A percentile compares a stretch with the other conserved stretches of the same genome.
These are phyloP conservation scores for Papilio demoleus DNA, from an alignment of 2,888 invertebrate genomes.

Conservation along the genomic window DNA sequence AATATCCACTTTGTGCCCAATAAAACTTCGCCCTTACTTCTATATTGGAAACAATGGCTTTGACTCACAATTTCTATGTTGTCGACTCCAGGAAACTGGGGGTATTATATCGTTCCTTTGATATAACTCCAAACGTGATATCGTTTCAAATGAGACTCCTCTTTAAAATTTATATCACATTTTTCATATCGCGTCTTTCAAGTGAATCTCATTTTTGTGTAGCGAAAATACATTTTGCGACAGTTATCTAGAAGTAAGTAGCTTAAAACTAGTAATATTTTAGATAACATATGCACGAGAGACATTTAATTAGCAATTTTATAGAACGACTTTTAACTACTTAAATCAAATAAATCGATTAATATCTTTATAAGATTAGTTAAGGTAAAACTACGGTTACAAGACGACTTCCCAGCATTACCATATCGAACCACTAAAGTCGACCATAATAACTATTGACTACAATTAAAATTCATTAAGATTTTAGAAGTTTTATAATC, in stretches of 20 bases:
- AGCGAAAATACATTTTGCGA: conserved; percentile 22
- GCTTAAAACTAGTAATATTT: not conserved
- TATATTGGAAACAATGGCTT: conserved; percentile 82
- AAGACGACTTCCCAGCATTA: not conserved
- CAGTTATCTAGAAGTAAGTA: not conserved
- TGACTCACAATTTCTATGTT: conserved; percentile 76
- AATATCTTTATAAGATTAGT: not conserved
- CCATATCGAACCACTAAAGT: conserved; percentile 5
- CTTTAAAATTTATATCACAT: conserved; percentile 38
- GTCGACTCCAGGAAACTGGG: conserved; percentile 61
- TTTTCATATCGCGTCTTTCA: conserved; percentile 22
- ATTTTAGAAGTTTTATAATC: not conserved
- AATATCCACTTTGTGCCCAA: conserved; percentile 81
- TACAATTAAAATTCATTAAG: conserved; percentile 14
- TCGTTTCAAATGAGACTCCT: conserved; percentile 65
- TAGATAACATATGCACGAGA: too few relatives aligned
- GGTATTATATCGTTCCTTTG: conserved; percentile 76
- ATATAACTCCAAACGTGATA: conserved; percentile 77
- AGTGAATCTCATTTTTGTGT: conserved; percentile 12
- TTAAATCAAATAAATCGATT: too few relatives aligned
- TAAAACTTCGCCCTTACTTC: conserved; percentile 73
- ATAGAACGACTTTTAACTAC: too few relatives aligned
- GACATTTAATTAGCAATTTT: too few relatives aligned
- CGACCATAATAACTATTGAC: not conserved
- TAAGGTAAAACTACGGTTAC: not conserved